These are phyloP conservation scores for Strigamia crassipes DNA, from an alignment of 2,888 invertebrate species.

Conservation along the genomic window DNA sequence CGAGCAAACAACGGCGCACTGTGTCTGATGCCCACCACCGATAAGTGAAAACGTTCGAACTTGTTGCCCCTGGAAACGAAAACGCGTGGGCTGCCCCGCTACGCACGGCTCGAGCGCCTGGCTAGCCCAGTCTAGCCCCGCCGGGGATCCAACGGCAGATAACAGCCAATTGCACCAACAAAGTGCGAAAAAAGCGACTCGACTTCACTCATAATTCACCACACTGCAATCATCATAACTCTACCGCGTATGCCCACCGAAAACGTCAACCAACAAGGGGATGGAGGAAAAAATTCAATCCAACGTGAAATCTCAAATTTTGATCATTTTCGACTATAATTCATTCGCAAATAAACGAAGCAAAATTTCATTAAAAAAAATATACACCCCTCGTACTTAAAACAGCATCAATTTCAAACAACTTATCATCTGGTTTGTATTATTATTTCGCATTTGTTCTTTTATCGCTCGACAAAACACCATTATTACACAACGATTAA, in stretches of 20 bases:
- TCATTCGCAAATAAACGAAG: not conserved
- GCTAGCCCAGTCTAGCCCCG: conserved; percentile 18
- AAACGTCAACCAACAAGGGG: not conserved
- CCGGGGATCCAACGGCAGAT: not conserved
- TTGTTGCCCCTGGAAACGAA: conserved; percentile 41
- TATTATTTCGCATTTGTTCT: too few relatives aligned
- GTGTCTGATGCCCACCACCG: conserved; percentile 35
- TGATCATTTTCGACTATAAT: not conserved
- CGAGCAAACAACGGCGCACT: conserved; percentile 33
- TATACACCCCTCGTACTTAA: too few relatives aligned
- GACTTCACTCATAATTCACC: not conserved
- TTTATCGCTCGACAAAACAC: too few relatives aligned
- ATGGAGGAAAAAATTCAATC: not conserved
- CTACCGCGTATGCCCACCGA: not conserved
- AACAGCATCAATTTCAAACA: too few relatives aligned
- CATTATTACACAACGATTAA: too few relatives aligned
- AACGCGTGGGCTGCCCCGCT: conserved; percentile 20
- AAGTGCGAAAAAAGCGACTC: conserved; percentile 6
- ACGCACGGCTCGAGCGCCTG: not conserved
- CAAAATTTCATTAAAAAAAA: not conserved
- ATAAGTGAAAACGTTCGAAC: conserved; percentile 33
- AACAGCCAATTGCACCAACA: not conserved
- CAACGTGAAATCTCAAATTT: not conserved
- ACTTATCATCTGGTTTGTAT: too few relatives aligned
- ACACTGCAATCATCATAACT: conserved; percentile 29